Conservation (phyloP, 1,140 invertebrate genomes). For the Drosophila erecta region DNA sequence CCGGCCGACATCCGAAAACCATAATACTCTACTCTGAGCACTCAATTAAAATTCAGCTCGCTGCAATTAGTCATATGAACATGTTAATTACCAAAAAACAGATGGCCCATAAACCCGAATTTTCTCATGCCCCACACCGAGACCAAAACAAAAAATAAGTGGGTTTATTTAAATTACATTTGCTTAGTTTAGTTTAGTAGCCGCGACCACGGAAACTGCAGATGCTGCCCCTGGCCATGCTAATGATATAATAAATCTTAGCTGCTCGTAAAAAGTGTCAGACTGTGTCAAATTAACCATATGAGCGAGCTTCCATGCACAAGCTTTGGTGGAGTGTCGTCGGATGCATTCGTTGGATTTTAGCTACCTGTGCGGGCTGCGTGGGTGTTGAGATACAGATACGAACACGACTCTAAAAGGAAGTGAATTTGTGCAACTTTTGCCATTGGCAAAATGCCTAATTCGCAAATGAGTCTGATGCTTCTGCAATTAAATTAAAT, state of each 20-base stretch:
- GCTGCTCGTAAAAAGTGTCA: slow-evolving; percentile 58
- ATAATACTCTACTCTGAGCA: not conserved
- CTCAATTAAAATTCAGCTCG: slow-evolving; percentile 26
- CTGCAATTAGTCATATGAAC: slow-evolving; percentile 68
- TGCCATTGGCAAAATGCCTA: slow-evolving; percentile 49
- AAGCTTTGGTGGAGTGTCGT: slow-evolving; percentile 7
- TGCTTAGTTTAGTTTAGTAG: slow-evolving; percentile 29
- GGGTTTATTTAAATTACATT: slow-evolving; percentile 67
- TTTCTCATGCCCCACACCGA: slow-evolving; percentile 52
- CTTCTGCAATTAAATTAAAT: slow-evolving; percentile 43
- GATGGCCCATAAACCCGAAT: slow-evolving; percentile 72
- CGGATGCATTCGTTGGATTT: slow-evolving; percentile 18
- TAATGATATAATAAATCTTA: slow-evolving; percentile 77
- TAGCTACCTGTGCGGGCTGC: slow-evolving; percentile 25
- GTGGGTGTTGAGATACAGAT: slow-evolving; percentile 21
- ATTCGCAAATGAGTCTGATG: slow-evolving; percentile 31
- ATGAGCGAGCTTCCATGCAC: slow-evolving; percentile 33
- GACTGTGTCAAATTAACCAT: slow-evolving; percentile 69
- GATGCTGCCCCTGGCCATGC: slow-evolving; percentile 35
- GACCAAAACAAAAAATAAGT: slow-evolving; percentile 35
- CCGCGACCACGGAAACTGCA: slow-evolving; percentile 11
- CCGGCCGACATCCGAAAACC: slow-evolving; percentile 17
- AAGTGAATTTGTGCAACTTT: slow-evolving; percentile 31
- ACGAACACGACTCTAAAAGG: slow-evolving; percentile 2
- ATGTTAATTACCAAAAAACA: slow-evolving; percentile 63